Percentiles rank a stretch among this genome's conserved stretches.
phyloP scores from a whole-genome alignment of 2,888 invertebrate species.

The Drosophila mimica region DNA sequence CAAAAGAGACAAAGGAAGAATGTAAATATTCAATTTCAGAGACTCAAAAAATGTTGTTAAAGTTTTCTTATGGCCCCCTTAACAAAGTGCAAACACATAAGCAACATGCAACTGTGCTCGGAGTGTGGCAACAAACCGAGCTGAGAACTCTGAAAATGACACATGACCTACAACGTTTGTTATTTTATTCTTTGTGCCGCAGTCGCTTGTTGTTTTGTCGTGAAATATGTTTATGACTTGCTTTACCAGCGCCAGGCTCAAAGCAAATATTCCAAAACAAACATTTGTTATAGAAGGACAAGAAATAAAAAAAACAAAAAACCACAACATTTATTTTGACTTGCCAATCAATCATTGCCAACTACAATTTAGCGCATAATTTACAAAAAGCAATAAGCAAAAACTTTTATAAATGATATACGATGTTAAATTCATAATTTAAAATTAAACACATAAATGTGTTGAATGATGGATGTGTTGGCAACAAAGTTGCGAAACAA shows the following conservation, averaged over 20 bases:
- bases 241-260: conserved; percentile 58
- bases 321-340: conserved; percentile 22
- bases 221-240: conserved; percentile 79
- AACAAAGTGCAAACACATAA: conserved; percentile 70
- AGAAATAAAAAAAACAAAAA: neutral
- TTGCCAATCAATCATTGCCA: conserved; percentile 74
- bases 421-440: conserved; percentile 29
- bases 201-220: conserved; percentile 51
- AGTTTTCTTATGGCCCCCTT: conserved; percentile 30
- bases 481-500: conserved; percentile 4
- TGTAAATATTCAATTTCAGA: conserved; percentile 70
- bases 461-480: conserved; percentile 30
- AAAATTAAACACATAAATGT: conserved; percentile 28
- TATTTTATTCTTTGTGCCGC: conserved; percentile 38
- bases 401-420: conserved; percentile 35
- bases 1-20: conserved; percentile 59
- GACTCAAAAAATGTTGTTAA: conserved; percentile 52
- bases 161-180: conserved; percentile 77
- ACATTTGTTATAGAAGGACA: neutral
- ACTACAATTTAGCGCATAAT: conserved; percentile 71
- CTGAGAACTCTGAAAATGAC: conserved; percentile 66
- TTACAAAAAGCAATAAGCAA: conserved; percentile 43
- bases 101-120: conserved; percentile 60
- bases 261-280: conserved; percentile 49
- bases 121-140: conserved; percentile 35